Evolutionary conservation across 2,888 invertebrate species (phyloP), one percentile per base, ranked within the genome.

Genomic region (Sminthurinus aureus): DNA sequence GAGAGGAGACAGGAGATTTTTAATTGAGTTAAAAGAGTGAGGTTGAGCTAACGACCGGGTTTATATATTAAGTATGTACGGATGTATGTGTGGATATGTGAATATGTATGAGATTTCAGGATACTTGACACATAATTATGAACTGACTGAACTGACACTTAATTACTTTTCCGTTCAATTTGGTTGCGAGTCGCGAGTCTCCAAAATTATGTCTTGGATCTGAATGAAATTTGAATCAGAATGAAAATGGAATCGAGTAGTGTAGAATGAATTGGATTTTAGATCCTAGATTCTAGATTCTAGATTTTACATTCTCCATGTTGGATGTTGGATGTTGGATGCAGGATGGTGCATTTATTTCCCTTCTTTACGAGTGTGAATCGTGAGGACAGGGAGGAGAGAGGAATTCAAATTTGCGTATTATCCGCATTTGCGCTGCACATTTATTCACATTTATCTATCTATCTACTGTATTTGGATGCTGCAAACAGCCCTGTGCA

Each of bases 351-450:
- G 20, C n/a, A 71, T 24, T 24, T 71, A n/a, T 71, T 52, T 51
- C 52, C 22, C 38, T 76, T 24, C 58, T 76, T 20, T 52, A 76
- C 58, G 76, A 20, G 12, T 76, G 76, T 76, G 52, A 76, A 51
- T 76, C 58, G 22, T 52, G 20, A 24, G 24, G 76, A 58, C 20
- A 52, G 58, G 26, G 18, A 79, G 67, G 6, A 38, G 38, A 38
- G 38, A 38, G 38, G 38, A 38, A 38, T 13, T 71, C 73, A n/a
- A 50, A 81, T 81, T 81, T 81, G 81, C 81, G 74, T 81, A 74
- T 81, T 74, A 73, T 75, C 58, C 64, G 20, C 81, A 81, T 81
- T 73, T 24, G 24, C 38, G 38, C 38, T 38, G 6, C 38, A 38
- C 38, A 38, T 38, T 6, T 38, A n/a, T n/a, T n/a, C n/a, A n/a